Base-by-base conservation (phyloP, 2,888 invertebrate species). In the Amblyjoppa proteus region DNA sequence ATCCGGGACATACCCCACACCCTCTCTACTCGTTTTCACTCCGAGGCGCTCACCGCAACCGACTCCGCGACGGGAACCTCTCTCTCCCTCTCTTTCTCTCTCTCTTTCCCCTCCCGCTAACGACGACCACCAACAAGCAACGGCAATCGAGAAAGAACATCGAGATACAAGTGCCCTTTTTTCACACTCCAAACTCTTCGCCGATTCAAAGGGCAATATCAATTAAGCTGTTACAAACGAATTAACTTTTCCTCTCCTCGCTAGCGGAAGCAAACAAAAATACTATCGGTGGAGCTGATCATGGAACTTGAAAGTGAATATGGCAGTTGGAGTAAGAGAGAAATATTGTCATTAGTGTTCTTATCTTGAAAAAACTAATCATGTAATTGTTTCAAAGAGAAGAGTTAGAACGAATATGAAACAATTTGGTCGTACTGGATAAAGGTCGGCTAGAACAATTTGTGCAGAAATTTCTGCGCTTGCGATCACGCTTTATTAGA, bases 1-100 rank as follows among this genome's bases (percentile, higher is more conserved):
- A 74, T 81, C 77, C 81, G 81, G 81, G 64, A 74, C 78, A 85
- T 38, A 68, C 70, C 61, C 84, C 74, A 81, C 53, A 38, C 58
- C 70, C 49, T 77, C 58, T 31, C 80, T 34, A 66, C n/a, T 25
- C 56, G 45, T 71, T 28, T 38, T 49, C 13, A 28, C 69, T 56
- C 16, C 73, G 51, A 61, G 49, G 34, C 73, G 45, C 41, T 77
- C 71, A 53, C 34, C 51, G 41, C 31, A 45, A 45, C 69, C 31
- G 64, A 61, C 34, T 51, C 51, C 49, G 51, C 51, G 66, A 74
- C 76, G 66, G 25, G 81, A 81, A 81, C 77, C 51, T 45, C 51
- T 56, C 66, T 80, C 80, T 61, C 69, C 53, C 64, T 45, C 70
- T 76, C 64, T 61, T 38, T 41, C 51, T 56, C 66, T 84, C 80